phyloP scores from a whole-genome alignment of 1,140 invertebrate species.

The Venturia canescens region DNA sequence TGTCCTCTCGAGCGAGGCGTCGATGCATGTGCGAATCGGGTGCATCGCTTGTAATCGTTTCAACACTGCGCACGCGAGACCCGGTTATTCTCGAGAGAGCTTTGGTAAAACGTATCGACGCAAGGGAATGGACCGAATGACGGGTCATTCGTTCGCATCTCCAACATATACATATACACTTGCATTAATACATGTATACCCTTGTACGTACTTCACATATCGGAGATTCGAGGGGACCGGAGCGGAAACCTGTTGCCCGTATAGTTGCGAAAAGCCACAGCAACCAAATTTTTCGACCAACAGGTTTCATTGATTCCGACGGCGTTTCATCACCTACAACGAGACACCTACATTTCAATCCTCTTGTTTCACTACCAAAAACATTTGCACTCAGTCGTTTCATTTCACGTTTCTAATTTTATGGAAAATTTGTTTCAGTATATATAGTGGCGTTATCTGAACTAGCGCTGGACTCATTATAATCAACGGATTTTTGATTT shows the following conservation, averaged over 20 bases:
- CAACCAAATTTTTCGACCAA: slow-evolving; percentile 32
- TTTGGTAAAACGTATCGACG: slow-evolving; percentile 43
- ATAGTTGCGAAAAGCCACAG: slow-evolving; percentile 22
- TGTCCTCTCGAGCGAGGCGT: not conserved
- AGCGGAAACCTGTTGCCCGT: slow-evolving; percentile 39
- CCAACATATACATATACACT: not conserved
- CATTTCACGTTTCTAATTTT: not conserved
- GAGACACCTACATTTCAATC: not conserved
- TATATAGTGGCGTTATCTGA: too few species aligned
- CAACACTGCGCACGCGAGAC: slow-evolving; percentile 14
- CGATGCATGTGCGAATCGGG: slow-evolving; percentile 28
- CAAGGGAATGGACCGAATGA: slow-evolving; percentile 37
- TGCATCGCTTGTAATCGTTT: slow-evolving; percentile 44
- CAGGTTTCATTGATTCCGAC: slow-evolving; percentile 12
- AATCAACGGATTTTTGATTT: too few species aligned
- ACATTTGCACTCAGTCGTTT: not conserved
- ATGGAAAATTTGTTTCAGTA: too few species aligned
- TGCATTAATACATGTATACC: not conserved
- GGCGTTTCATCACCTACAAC: not conserved
- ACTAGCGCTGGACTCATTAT: too few species aligned
- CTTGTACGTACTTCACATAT: slow-evolving; percentile 19
- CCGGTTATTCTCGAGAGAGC: slow-evolving; percentile 32
- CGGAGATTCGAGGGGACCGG: slow-evolving; percentile 15
- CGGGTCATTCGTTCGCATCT: slow-evolving; percentile 37
- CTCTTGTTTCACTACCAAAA: too few species aligned